Evolutionary conservation across 1,140 invertebrate species (phyloP), one percentile per base, ranked within the genome.

Genomic region (Mylabris phalerata): DNA sequence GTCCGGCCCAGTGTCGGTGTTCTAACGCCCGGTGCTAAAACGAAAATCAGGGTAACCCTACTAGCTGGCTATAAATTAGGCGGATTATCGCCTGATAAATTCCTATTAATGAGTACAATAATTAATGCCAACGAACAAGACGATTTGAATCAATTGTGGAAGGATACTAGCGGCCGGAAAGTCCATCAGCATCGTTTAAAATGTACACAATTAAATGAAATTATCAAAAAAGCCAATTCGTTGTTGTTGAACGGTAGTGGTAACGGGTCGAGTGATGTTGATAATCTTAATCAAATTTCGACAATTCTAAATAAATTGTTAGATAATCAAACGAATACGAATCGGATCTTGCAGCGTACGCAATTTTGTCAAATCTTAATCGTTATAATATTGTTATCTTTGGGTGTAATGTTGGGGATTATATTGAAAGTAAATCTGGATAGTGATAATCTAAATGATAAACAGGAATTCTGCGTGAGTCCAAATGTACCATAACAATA

Each of bases 1-100:
- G 93, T 96, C 1, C 80, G 89, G 52, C 92, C 93, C 9, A 93
- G 89, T 61, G 84, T 83, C 11, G 93, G 93, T 5, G 73, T 84
- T 39, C 70, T 96, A 39, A 69, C 76, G 3, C 80, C 86, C 13
- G 82, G 80, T 13, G 76, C 77, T 51, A 73, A 73, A 51, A 71
- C 76, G 4, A 73, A 68, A 3, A 73, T 84, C 3, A 80, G 69
- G 27, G 79, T 85, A 9, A 75, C 78, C 42, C 66, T 84, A 11
- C 77, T 82, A 51, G 69, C 76, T 41, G 81, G 78, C 24, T 82
- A 77, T 62, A 77, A 76, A 62, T 56, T 80, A 19, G 75, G 78
- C 27, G 75, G 76, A 49, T 66, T 84, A 32, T 72, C 80, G 4
- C 77, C 79, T 60, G 85, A 87, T 67, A 86, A 85, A 72, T 89